Evolutionary conservation across 2,797 vertebrate genomes (phyloP).

Genomic region (Antrozous pallidus): DNA sequence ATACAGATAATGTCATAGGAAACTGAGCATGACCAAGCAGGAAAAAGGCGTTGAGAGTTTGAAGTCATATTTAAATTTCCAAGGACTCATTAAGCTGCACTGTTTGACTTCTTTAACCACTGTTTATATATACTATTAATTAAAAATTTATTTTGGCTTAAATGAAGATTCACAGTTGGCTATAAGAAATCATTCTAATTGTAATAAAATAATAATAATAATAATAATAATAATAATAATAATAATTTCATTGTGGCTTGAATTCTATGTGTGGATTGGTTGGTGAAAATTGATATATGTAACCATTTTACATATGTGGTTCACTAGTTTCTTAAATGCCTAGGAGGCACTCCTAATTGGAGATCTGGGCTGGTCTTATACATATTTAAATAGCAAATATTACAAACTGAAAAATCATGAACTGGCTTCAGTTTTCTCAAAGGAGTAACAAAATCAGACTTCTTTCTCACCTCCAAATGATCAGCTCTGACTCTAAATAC

Average conservation of each 20-base stretch:
- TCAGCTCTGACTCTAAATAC: neutral
- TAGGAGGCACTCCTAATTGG: neutral
- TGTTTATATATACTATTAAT: neutral
- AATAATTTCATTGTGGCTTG: neutral
- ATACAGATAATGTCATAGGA: neutral
- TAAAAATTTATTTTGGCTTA: neutral
- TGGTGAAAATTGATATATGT: neutral
- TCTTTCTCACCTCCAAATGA: neutral
- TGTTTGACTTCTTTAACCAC: slow-evolving; percentile 56
- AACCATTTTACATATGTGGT: neutral
- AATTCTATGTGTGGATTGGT: neutral
- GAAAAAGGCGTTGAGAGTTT: slow-evolving; percentile 43
- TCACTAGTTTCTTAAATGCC: neutral
- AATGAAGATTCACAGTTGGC: neutral
- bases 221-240: neutral
- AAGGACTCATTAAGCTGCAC: neutral
- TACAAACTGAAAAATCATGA: neutral
- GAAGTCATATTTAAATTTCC: slow-evolving; percentile 72
- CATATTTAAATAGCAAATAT: neutral
- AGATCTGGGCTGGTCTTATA: neutral
- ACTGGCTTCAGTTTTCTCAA: neutral
- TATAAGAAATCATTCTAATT: neutral
- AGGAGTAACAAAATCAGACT: neutral
- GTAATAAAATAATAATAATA: neutral
- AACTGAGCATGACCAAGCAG: slow-evolving; percentile 60